These are phyloP conservation scores for Eupleurogrammus muticus DNA, from an alignment of 2,797 vertebrate species.

Conservation along the genomic window DNA sequence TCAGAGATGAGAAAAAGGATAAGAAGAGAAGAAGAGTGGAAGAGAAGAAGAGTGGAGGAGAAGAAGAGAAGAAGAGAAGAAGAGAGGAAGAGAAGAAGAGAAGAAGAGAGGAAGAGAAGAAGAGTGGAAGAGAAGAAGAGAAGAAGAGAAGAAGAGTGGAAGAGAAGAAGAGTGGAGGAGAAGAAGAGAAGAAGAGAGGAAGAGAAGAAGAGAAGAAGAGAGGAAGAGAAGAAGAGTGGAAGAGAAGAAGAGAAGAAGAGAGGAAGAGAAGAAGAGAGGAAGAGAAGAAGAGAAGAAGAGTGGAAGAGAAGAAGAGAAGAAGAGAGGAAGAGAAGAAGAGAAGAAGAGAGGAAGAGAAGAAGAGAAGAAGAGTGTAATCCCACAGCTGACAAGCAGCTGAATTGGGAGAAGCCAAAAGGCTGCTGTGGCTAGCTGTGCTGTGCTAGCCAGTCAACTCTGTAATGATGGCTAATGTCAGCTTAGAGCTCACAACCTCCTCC, in stretches of 20 bases:
- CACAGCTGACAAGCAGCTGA: constrained; percentile 41
- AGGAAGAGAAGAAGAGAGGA: constrained; percentile 1
- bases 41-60: constrained; percentile 1
- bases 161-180: constrained; percentile 1
- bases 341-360: constrained; percentile 15
- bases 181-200: constrained; percentile 27
- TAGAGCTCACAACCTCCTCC: constrained; percentile 56
- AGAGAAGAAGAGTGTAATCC: constrained; percentile 20
- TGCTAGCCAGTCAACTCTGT: constrained; percentile 55
- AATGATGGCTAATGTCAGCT: constrained; percentile 64
- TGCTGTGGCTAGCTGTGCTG: constrained; percentile 47
- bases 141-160: background rate
- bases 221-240: constrained; percentile 23
- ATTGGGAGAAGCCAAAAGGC: constrained; percentile 53
- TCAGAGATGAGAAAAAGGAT: constrained; percentile 2
- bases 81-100: constrained; percentile 8
- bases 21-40: constrained; percentile 1
- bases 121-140: background rate
- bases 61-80: constrained; percentile 6
- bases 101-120: constrained; percentile 18
- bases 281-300: constrained; percentile 12
- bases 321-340: constrained; percentile 25
- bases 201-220: constrained; percentile 23
- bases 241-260: constrained; percentile 19
- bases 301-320: constrained; percentile 9